phyloP scores from a whole-genome alignment of 1,140 invertebrate species.

The Parapsyche elsis region DNA sequence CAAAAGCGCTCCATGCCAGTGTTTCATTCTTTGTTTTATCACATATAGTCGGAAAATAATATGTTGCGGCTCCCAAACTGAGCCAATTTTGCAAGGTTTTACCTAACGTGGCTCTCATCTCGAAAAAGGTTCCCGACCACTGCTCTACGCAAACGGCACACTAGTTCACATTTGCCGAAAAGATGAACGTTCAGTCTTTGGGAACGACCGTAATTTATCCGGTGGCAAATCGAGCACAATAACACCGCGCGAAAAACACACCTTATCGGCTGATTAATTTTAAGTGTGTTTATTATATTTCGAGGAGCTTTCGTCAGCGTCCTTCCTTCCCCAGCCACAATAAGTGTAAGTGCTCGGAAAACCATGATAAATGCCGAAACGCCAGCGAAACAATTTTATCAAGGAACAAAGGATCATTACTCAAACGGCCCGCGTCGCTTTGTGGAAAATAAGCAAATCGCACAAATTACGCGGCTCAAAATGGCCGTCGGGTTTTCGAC shows the following conservation, averaged over 20 bases:
- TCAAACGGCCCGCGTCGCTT: background rate
- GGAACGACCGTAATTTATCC: conserved; percentile 11
- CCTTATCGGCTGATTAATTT: conserved; percentile 34
- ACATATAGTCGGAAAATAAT: too few species aligned
- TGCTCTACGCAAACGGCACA: background rate
- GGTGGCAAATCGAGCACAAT: background rate
- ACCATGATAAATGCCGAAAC: background rate
- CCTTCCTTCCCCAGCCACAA: background rate
- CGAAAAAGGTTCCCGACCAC: too few species aligned
- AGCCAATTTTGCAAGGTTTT: too few species aligned
- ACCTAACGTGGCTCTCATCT: too few species aligned
- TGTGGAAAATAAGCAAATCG: too few species aligned
- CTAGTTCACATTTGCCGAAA: too few species aligned
- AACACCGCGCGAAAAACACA: background rate
- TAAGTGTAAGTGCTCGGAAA: conserved; percentile 23
- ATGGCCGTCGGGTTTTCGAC: too few species aligned
- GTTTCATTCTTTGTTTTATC: too few species aligned
- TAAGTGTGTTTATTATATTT: conserved; percentile 1
- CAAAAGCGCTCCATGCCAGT: too few species aligned
- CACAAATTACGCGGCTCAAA: too few species aligned
- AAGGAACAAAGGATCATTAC: conserved; percentile 15
- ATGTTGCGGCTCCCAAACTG: too few species aligned
- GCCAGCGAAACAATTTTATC: conserved; percentile 22
- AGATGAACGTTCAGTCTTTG: background rate
- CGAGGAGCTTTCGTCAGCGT: background rate